These are phyloP conservation scores for Calypte anna DNA, from an alignment of 2,113 vertebrate genomes.

Conservation along the genomic window DNA sequence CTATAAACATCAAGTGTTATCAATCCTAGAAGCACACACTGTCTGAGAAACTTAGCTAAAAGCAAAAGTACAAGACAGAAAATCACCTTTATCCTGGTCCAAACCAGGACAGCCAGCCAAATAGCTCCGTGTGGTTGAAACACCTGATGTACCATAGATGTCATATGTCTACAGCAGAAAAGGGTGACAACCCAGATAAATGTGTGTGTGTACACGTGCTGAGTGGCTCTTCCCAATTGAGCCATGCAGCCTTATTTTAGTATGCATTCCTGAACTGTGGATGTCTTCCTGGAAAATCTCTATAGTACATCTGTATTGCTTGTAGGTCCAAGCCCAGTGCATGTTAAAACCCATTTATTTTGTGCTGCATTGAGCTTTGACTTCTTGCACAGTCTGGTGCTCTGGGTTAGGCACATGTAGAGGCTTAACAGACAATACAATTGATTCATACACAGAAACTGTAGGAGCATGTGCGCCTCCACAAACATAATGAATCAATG, in stretches of 20 bases:
- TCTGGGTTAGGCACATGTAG: not conserved
- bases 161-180: not conserved
- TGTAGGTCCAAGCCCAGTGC: not conserved
- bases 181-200: not conserved
- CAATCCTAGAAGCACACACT: no score
- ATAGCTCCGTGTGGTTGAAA: not conserved
- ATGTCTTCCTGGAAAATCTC: not conserved
- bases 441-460: not conserved
- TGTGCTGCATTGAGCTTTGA: not conserved
- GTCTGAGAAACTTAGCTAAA: no score
- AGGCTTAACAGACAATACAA: not conserved
- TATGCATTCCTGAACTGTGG: not conserved
- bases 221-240: not conserved
- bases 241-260: not conserved
- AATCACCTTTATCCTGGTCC: no score
- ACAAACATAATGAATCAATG: not conserved
- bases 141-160: accelerated
- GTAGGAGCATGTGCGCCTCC: not conserved
- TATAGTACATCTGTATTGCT: not conserved
- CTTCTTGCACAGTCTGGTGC: not conserved
- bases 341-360: not conserved
- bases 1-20: no score
- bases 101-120: no score
- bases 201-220: accelerated
- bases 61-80: no score